Evolutionary conservation across 92 coral and sea anemone genomes (phyloP), one percentile per base, ranked within the genome.

Genomic region (Chrysogorgia sp.): DNA sequence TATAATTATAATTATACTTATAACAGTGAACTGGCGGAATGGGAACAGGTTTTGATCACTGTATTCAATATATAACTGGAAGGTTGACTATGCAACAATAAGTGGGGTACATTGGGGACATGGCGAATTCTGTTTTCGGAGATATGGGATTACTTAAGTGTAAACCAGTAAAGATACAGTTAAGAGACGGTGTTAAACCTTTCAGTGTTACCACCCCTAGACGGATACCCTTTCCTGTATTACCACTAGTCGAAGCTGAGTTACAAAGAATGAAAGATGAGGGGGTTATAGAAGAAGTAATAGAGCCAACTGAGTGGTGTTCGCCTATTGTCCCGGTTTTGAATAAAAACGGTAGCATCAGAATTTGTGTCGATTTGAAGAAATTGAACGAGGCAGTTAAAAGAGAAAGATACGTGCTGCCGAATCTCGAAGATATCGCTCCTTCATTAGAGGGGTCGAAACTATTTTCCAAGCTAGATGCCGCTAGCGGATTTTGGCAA

Each of bases 221-320:
- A 57, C 74, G 56, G 52, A 61, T 86, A 57, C 75, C 86, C 12
- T 83, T 81, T 40, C 86, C 90, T 1, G 28, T 86, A 22, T 22
- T 82, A 33, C 79, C 76, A 19, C 58, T 68, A 68, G 90, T 82
- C 7, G 50, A 82, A 71, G 77, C 49, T 17, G 86, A 86, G 37
- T 74, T 82, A 13, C 66, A 62, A 28, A 52, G 75, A 32, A 86
- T 86, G 86, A 58, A 76, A 43, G 75, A 58, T 35, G 84, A 83
- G 26, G 87, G 82, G 20, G 77, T 87, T 29, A 87, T 83, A 24
- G 75, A 72, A 56, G 77, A 79, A 43, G 76, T 87, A 21, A 80
- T 62, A 23, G 47, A 87, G 71, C 85, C 91, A 26, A 87, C 85
- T 0, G 85, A 87, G n/a, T 87, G 91, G 88, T 83, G 88, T 66